phyloP scores from a whole-genome alignment of 2,888 invertebrate species.

The Cataglyphis cursor region DNA sequence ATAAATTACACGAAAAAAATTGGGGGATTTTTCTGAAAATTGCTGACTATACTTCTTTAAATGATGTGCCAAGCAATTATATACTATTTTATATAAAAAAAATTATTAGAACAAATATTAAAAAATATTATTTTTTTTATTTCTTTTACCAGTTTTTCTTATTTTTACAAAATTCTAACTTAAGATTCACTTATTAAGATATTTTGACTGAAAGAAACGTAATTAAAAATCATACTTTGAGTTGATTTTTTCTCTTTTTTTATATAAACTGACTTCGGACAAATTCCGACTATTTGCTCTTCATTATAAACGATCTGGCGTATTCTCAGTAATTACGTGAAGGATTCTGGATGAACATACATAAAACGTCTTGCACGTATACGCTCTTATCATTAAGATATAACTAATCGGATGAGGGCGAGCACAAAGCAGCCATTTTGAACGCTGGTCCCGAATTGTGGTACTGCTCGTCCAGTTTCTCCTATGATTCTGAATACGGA shows the following conservation, averaged over 20 bases:
- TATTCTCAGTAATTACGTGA: background rate
- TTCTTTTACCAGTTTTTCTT: background rate
- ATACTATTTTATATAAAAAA: background rate
- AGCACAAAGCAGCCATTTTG: conserved; percentile 31
- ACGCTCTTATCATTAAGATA: conserved; percentile 33
- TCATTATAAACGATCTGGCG: background rate
- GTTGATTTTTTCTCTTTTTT: background rate
- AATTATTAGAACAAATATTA: background rate
- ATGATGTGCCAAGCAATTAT: background rate
- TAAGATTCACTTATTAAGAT: background rate
- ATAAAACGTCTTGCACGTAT: conserved; percentile 35
- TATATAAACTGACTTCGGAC: background rate
- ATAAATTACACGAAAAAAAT: conserved; percentile 25
- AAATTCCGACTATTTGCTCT: conserved; percentile 5
- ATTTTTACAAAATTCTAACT: background rate
- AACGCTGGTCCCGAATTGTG: background rate
- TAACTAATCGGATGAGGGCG: conserved; percentile 46
- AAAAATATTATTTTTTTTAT: background rate
- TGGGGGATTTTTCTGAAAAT: background rate
- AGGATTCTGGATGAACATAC: background rate
- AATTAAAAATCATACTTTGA: conserved; percentile 2
- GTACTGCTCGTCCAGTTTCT: conserved; percentile 7
- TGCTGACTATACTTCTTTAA: background rate
- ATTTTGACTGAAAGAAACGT: background rate
- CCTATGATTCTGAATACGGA: conserved; percentile 23